Conservation (phyloP, 2,797 vertebrate species). For the Halcyon badia region DNA sequence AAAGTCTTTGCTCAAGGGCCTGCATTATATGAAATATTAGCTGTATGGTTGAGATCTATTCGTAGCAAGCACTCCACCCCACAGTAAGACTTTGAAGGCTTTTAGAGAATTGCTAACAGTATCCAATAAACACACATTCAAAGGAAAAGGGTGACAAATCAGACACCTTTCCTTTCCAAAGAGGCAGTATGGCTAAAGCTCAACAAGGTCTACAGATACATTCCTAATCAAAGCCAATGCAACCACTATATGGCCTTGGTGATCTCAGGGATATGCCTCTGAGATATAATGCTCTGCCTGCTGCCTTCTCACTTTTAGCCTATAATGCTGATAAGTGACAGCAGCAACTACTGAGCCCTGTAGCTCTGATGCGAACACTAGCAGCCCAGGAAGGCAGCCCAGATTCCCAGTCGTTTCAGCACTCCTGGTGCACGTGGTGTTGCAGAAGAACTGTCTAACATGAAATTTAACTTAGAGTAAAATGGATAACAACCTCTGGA, state of each 20-base stretch:
- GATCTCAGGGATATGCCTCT: not conserved
- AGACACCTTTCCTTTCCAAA: not conserved
- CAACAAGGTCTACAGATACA: not conserved
- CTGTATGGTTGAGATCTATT: not conserved
- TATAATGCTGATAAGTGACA: not conserved
- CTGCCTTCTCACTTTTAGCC: not conserved
- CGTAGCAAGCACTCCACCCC: not conserved
- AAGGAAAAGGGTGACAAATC: not conserved
- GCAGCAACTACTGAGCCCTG: not conserved
- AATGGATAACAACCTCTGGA: not conserved
- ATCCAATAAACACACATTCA: not conserved
- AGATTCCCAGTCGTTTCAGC: not conserved
- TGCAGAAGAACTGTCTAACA: fast-evolving
- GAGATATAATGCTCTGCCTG: not conserved
- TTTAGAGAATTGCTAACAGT: not conserved
- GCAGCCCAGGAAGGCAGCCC: not conserved
- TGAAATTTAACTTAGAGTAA: not conserved
- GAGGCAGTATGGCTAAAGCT: not conserved
- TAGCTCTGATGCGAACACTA: not conserved
- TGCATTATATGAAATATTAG: not conserved
- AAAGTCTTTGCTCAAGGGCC: not conserved
- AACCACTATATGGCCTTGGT: not conserved
- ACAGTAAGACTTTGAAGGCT: not conserved
- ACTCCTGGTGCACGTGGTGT: not conserved
- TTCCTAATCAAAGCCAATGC: not conserved